These are phyloP conservation scores for Diloba caeruleocephala DNA, from an alignment of 2,888 invertebrate genomes.

Conservation along the genomic window DNA sequence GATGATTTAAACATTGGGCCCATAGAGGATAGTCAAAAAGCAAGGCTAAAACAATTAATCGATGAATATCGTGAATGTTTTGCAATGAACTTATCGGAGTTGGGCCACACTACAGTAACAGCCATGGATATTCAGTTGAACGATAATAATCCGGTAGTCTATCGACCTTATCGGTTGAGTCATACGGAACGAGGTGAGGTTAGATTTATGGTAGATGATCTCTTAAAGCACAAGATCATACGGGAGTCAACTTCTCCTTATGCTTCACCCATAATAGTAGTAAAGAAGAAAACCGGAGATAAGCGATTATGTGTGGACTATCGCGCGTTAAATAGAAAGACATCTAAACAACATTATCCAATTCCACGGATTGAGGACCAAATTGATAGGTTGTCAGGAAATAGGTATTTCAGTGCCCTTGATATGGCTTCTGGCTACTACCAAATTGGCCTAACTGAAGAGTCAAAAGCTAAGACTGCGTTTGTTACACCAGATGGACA, in stretches of 20 bases:
- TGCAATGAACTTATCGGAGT: too few species aligned
- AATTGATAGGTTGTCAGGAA: slow-evolving; percentile 2
- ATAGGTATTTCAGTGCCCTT: not conserved
- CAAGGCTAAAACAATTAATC: not conserved
- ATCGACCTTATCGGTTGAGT: slow-evolving; percentile 4
- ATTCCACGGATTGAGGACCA: slow-evolving; percentile 9
- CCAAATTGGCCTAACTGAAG: not conserved
- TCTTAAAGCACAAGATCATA: slow-evolving; percentile 1
- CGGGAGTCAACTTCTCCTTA: slow-evolving; percentile 8
- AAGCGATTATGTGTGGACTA: slow-evolving; percentile 6
- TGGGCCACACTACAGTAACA: not conserved
- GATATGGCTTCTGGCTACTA: too few species aligned
- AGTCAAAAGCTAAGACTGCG: slow-evolving; percentile 1
- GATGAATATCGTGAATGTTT: not conserved
- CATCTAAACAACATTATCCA: slow-evolving; percentile 8
- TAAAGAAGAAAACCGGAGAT: slow-evolving; percentile 19
- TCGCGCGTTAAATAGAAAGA: slow-evolving; percentile 4
- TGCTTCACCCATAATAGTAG: slow-evolving; percentile 3
- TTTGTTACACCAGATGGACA: slow-evolving; percentile 9
- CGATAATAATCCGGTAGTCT: slow-evolving; percentile 1
- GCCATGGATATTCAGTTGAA: not conserved
- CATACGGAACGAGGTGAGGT: slow-evolving; percentile 1
- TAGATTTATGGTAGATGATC: slow-evolving; percentile 4
- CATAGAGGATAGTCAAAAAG: too few species aligned
- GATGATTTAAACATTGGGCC: too few species aligned